phyloP scores from a whole-genome alignment of 35 echinoderm and acorn worm species.

The Chiridota heheva region DNA sequence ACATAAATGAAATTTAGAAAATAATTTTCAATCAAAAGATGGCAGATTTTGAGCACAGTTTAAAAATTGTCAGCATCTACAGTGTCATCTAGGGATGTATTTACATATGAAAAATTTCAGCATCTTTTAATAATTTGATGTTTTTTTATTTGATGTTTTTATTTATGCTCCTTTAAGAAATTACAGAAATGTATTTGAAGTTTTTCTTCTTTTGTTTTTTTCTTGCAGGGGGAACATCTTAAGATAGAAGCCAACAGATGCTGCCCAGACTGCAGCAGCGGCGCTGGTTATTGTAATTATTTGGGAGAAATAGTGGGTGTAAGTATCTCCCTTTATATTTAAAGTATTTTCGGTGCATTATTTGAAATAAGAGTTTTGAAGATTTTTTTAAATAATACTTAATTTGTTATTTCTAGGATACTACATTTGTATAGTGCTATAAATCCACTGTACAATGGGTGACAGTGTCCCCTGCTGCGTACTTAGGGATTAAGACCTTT shows the following conservation, averaged over 20 bases:
- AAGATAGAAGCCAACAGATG: constrained; percentile 93
- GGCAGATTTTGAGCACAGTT: no score
- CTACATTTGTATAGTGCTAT: not conserved
- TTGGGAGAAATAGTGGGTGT: constrained; percentile 96
- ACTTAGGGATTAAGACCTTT: no score
- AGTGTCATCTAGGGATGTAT: no score
- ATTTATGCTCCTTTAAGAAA: no score
- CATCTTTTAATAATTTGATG: no score
- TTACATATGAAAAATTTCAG: no score
- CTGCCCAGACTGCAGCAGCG: constrained; percentile 94
- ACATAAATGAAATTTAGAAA: no score
- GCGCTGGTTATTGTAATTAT: constrained; percentile 90
- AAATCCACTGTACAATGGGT: not conserved
- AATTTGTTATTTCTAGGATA: not conserved
- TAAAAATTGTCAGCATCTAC: no score
- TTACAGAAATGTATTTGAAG: no score
- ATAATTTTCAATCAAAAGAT: no score
- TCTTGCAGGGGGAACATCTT: constrained; percentile 78
- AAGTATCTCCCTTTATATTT: constrained; percentile 47
- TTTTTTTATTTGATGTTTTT: no score
- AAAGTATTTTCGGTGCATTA: not conserved
- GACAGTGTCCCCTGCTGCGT: not conserved
- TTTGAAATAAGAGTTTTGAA: not conserved
- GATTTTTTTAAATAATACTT: not conserved
- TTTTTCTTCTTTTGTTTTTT: constrained; percentile 48